Evolutionary conservation across 1,140 invertebrate species (phyloP), one percentile per base, ranked within the genome.

Genomic region (Temnothorax nylanderi): DNA sequence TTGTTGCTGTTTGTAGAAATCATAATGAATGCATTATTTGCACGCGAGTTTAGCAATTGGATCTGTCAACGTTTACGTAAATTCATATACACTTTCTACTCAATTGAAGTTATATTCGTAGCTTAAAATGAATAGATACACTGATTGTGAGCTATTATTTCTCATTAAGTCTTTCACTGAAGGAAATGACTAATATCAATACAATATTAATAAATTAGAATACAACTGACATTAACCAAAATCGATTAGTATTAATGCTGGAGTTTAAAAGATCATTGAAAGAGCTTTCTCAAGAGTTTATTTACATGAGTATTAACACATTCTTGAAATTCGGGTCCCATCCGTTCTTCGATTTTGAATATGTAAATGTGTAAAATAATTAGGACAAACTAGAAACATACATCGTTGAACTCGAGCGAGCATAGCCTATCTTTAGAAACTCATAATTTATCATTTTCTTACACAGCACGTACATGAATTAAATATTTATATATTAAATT

Each of bases 231-330:
- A 69, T 44, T 18, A 41, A 44, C 2, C 13, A 13, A 60, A 51
- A 32, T 21, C 13, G 41, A 56, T 75, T 60, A 58, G 37, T 34
- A 47, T 72, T 60, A 74, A 74, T 13, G 2, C 54, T 21, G 80
- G 11, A 60, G 44, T 74, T 74, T 74, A 60, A 44, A 60, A 18
- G 21, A 69, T 62, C 51, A 54, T n/a, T 47, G 13, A 21, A 44
- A 47, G 51, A 56, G 4, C 7, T 47, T 37, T 74, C 54, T 74
- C 80, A 32, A 62, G 37, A 74, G 32, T 37, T n/a, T 84, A 72
- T 84, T 84, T 84, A 49, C 69, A 75, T 71, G 56, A 26, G 21
- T 62, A 62, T 84, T 84, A 84, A 62, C 80, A 74, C 69, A 84
- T 84, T 84, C 69, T 84, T 60, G 56, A 84, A 75, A 84, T 84